Evolutionary conservation across 2,888 invertebrate species (phyloP).

Genomic region (Neoscelio sp.): DNA sequence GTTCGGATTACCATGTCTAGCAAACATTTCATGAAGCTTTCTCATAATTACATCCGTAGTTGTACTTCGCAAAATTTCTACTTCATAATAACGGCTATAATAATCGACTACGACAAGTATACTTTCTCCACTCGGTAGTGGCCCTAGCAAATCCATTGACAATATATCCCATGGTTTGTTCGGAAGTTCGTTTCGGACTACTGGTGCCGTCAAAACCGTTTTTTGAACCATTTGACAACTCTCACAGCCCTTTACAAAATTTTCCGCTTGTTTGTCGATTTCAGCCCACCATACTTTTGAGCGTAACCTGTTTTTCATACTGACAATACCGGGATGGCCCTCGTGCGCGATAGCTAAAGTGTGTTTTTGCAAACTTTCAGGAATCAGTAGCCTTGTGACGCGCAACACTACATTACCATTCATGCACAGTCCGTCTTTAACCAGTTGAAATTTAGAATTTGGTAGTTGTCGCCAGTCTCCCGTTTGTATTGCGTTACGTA

Average conservation of each 20-base stretch:
- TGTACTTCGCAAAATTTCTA: slow-evolving; percentile 45
- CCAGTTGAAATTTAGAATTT: slow-evolving; percentile 38
- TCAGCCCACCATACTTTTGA: slow-evolving; percentile 68
- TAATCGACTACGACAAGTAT: slow-evolving; percentile 67
- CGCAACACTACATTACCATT: slow-evolving; percentile 59
- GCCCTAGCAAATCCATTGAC: slow-evolving; percentile 67
- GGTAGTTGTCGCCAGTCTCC: slow-evolving; percentile 40
- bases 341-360: slow-evolving; percentile 70
- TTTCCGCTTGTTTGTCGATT: slow-evolving; percentile 66
- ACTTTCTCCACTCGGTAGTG: slow-evolving; percentile 52
- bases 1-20: slow-evolving; percentile 61
- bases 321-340: slow-evolving; percentile 75
- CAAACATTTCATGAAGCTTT: slow-evolving; percentile 63
- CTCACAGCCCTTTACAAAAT: slow-evolving; percentile 55
- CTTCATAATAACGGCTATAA: slow-evolving; percentile 52
- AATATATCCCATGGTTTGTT: slow-evolving; percentile 56
- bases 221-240: slow-evolving; percentile 67
- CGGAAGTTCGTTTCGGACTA: slow-evolving; percentile 55
- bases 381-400: slow-evolving; percentile 54
- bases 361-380: not conserved
- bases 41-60: slow-evolving; percentile 63
- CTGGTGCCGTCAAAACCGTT: slow-evolving; percentile 53
- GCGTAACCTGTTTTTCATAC: too few species aligned
- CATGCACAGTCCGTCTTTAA: slow-evolving; percentile 63
- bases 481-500: slow-evolving; percentile 35